phyloP scores from a whole-genome alignment of 2,888 invertebrate species.

The Drosophila antonietae region DNA sequence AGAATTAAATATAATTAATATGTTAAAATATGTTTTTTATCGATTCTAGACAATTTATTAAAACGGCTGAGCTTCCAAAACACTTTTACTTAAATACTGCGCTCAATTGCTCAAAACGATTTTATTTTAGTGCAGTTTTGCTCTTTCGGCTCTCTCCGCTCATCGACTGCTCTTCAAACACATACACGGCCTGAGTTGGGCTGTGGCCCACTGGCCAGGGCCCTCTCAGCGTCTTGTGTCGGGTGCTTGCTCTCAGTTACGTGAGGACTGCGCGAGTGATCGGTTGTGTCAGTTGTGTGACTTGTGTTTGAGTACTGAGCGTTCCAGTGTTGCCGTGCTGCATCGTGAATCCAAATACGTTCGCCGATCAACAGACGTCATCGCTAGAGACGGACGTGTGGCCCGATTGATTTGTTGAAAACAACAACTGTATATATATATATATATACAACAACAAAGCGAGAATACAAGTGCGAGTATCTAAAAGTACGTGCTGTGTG shows the following conservation, averaged over 20 bases:
- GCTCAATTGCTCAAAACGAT: background rate
- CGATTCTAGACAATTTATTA: background rate
- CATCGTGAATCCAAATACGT: conserved; percentile 40
- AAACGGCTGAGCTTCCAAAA: background rate
- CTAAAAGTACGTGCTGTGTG: conserved; percentile 65
- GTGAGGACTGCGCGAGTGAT: conserved; percentile 61
- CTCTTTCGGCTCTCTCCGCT: conserved; percentile 13
- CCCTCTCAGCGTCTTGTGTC: conserved; percentile 12
- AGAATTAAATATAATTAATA: background rate
- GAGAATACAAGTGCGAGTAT: conserved; percentile 43
- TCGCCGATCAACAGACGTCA: conserved; percentile 68
- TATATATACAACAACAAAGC: conserved; percentile 15
- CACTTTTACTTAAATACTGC: background rate
- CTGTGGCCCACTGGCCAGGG: background rate
- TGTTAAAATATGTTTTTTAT: background rate
- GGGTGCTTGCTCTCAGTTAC: conserved; percentile 49
- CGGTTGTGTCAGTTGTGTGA: conserved; percentile 56
- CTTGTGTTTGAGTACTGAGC: conserved; percentile 19
- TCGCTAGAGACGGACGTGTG: conserved; percentile 69
- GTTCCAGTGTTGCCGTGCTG: conserved; percentile 21
- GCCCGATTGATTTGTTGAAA: conserved; percentile 66
- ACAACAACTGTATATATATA: conserved; percentile 15
- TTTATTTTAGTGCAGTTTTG: conserved; percentile 21
- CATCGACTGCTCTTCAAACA: background rate
- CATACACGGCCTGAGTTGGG: background rate